Evolutionary conservation across 2,888 invertebrate genomes (phyloP).

Genomic region (Lasioglossum pauxillum): DNA sequence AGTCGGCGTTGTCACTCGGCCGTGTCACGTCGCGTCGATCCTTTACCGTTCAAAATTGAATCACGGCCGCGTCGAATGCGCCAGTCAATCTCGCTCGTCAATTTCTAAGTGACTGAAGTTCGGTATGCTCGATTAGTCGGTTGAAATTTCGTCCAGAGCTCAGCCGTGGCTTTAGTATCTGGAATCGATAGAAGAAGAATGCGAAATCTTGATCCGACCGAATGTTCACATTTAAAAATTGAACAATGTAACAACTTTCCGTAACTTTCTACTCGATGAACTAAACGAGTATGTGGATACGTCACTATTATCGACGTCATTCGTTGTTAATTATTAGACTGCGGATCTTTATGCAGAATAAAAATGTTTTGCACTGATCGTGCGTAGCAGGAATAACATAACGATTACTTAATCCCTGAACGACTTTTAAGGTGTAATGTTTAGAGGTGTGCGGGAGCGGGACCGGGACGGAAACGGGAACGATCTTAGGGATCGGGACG

Average conservation of each 20-base stretch:
- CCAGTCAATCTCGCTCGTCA: constrained; percentile 69
- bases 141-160: constrained; percentile 50
- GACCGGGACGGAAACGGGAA: too few relatives aligned
- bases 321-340: not conserved
- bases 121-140: constrained; percentile 63
- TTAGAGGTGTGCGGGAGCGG: too few relatives aligned
- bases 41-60: constrained; percentile 64
- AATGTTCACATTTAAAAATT: not conserved
- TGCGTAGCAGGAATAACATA: too few relatives aligned
- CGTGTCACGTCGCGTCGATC: constrained; percentile 36
- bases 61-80: constrained; percentile 58
- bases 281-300: not conserved
- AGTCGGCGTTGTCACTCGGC: constrained; percentile 21
- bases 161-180: constrained; percentile 13
- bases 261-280: not conserved
- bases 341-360: too few relatives aligned
- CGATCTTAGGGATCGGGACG: too few relatives aligned
- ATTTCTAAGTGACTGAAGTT: constrained; percentile 70
- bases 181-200: constrained; percentile 40
- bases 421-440: too few relatives aligned
- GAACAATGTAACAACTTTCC: not conserved
- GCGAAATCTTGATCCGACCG: not conserved
- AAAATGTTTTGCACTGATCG: too few relatives aligned
- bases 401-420: too few relatives aligned
- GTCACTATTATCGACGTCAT: not conserved